phyloP scores from a whole-genome alignment of 2,113 vertebrate genomes.

The Sceloporus tristichus region DNA sequence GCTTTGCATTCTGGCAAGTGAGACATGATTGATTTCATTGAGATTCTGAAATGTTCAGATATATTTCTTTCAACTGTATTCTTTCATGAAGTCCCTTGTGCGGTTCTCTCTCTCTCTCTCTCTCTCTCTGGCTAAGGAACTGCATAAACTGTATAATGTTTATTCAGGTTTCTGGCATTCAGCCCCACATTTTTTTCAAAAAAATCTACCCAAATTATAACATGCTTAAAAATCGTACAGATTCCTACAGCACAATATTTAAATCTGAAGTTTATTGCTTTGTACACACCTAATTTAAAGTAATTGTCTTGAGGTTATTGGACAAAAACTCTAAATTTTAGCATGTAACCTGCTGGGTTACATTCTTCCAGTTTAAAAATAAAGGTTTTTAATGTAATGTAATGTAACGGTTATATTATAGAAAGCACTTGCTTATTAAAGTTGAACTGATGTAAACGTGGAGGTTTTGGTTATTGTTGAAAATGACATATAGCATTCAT shows the following conservation, averaged over 20 bases:
- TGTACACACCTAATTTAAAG: neutral
- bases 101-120: neutral
- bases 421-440: slow-evolving; percentile 63
- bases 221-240: slow-evolving; percentile 35
- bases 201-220: slow-evolving; percentile 49
- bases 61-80: neutral
- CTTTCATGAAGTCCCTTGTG: neutral
- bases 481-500: slow-evolving; percentile 53
- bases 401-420: slow-evolving; percentile 22
- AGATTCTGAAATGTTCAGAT: neutral
- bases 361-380: slow-evolving; percentile 16
- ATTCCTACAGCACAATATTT: slow-evolving; percentile 19
- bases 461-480: slow-evolving; percentile 22
- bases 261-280: neutral
- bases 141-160: neutral
- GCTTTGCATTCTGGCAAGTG: neutral
- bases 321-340: slow-evolving; percentile 2
- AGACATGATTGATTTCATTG: neutral
- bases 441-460: slow-evolving; percentile 34
- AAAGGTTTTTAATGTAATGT: slow-evolving; percentile 38
- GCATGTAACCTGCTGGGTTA: slow-evolving; percentile 5
- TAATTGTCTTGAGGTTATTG: slow-evolving; percentile 16
- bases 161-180: neutral
- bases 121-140: neutral
- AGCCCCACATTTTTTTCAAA: slow-evolving; percentile 25